Evolutionary conservation across 2,888 invertebrate species (phyloP).

Genomic region (Saturnia pavonia): DNA sequence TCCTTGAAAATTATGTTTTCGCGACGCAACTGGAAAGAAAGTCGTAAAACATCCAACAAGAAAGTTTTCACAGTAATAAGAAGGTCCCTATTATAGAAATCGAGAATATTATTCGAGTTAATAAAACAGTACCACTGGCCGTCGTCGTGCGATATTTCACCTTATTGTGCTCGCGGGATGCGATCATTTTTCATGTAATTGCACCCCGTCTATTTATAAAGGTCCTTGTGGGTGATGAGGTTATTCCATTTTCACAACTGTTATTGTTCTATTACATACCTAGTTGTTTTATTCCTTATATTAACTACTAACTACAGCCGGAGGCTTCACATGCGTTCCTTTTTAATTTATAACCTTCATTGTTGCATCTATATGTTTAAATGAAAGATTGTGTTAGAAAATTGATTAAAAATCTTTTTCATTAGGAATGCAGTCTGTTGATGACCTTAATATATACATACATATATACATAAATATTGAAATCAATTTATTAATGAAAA

Average conservation of each 20-base stretch:
- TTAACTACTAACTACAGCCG: background rate
- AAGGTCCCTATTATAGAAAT: constrained; percentile 13
- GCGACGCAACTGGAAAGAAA: constrained; percentile 14
- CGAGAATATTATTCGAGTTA: constrained; percentile 12
- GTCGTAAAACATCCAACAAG: constrained; percentile 11
- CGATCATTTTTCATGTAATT: constrained; percentile 47
- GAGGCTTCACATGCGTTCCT: background rate
- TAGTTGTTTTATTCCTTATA: background rate
- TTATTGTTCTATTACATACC: background rate
- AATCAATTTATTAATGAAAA: no score
- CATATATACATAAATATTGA: no score
- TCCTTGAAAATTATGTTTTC: constrained; percentile 12
- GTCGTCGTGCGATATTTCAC: constrained; percentile 38
- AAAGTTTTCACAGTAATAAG: constrained; percentile 2
- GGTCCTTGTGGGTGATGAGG: background rate
- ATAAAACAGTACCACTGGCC: constrained; percentile 31
- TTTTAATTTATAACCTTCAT: background rate
- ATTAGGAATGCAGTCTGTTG: no score
- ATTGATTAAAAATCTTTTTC: no score
- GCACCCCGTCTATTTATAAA: constrained; percentile 27
- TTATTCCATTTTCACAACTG: constrained; percentile 2
- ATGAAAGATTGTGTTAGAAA: no score
- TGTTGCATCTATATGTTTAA: no score
- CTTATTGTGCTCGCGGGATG: constrained; percentile 33
- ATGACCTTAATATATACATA: no score